Conservation (phyloP, 2,888 invertebrate genomes). For the Bursaphelenchus okinawaensis region DNA sequence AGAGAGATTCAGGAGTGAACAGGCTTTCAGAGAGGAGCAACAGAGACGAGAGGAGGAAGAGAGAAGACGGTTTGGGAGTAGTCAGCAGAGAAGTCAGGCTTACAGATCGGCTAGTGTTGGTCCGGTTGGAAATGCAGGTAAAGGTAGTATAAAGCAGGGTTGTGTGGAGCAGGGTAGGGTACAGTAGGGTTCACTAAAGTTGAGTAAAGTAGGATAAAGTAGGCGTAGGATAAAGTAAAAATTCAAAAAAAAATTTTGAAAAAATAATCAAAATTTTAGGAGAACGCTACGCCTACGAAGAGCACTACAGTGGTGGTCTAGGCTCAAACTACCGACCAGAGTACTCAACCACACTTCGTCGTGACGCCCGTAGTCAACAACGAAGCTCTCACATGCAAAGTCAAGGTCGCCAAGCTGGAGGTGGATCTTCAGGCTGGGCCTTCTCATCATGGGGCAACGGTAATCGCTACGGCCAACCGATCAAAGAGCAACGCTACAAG, state of each 20-base stretch:
- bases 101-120: not conserved
- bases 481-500: slow-evolving; percentile 22
- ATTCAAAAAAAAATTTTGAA: no score
- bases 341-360: not conserved
- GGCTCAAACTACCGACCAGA: not conserved
- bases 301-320: not conserved
- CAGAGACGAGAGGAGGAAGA: not conserved
- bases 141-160: no score
- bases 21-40: not conserved
- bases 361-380: not conserved
- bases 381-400: not conserved
- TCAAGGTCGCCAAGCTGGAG: not conserved
- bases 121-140: not conserved
- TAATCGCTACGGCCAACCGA: not conserved
- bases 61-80: not conserved
- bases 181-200: no score
- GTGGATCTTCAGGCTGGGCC: not conserved
- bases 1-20: not conserved
- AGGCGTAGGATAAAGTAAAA: no score
- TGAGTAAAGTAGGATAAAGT: no score
- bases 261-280: no score
- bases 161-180: no score
- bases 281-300: not conserved
- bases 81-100: not conserved
- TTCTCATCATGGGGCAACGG: not conserved